Evolutionary conservation across 2,113 vertebrate genomes (phyloP).

Genomic region (Acrocephalus arundinaceus): DNA sequence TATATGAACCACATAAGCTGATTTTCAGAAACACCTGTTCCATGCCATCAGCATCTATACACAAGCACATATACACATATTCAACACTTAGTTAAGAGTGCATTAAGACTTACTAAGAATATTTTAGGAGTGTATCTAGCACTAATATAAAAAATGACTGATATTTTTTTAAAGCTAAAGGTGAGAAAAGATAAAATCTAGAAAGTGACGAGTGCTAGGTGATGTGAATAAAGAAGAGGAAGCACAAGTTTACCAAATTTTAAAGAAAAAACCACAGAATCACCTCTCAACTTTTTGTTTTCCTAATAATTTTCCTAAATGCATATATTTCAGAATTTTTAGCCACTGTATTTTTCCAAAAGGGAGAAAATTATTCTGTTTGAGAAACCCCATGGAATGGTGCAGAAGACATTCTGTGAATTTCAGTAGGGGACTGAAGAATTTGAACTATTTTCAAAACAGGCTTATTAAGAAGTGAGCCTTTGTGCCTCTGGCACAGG

Average conservation of each 20-base stretch:
- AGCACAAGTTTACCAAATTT: not conserved
- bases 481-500: not conserved
- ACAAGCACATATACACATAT: not conserved
- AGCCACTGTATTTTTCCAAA: not conserved
- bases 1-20: not conserved
- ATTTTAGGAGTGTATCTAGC: not conserved
- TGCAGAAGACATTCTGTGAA: not conserved
- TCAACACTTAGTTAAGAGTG: not conserved
- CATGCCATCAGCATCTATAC: not conserved
- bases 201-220: not conserved
- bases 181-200: not conserved
- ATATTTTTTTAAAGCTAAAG: not conserved
- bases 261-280: not conserved
- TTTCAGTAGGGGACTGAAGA: not conserved
- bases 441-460: not conserved
- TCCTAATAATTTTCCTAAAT: not conserved
- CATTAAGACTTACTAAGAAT: not conserved
- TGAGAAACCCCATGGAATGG: not conserved
- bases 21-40: not conserved
- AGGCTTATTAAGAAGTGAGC: not conserved
- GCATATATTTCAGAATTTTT: not conserved
- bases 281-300: not conserved
- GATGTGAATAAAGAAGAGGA: not conserved
- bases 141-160: not conserved
- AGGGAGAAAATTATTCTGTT: not conserved